phyloP scores from a whole-genome alignment of 2,888 invertebrate species.

The Synanthedon formicaeformis region DNA sequence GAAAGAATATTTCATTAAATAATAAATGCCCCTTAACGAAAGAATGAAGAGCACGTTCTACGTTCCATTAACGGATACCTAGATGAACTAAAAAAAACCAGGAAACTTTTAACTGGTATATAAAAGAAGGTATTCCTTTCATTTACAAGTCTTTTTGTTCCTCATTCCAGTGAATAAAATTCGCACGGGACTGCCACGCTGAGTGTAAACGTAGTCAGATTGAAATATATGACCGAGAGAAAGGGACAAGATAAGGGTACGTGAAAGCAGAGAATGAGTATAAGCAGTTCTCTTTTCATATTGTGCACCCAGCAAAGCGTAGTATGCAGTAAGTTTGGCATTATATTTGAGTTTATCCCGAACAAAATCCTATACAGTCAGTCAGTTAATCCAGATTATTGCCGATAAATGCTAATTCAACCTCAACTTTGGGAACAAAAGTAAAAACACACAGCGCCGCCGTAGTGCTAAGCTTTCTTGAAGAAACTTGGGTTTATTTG shows the following conservation, averaged over 20 bases:
- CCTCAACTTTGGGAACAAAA: conserved; percentile 37
- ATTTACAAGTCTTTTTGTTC: conserved; percentile 3
- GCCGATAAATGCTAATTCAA: conserved; percentile 54
- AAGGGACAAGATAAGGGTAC: conserved; percentile 21
- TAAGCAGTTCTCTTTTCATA: too few relatives aligned
- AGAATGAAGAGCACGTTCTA: background rate
- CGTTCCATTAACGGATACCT: background rate
- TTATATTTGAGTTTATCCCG: conserved; percentile 16
- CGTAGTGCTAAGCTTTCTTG: conserved; percentile 24
- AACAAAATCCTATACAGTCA: conserved; percentile 34
- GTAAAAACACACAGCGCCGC: conserved; percentile 32
- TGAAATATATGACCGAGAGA: conserved; percentile 3
- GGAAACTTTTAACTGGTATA: conserved; percentile 1
- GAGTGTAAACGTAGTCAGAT: background rate
- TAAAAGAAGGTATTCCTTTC: background rate
- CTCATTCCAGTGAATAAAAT: conserved; percentile 8
- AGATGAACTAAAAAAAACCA: background rate
- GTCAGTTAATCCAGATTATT: conserved; percentile 39
- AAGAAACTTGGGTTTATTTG: conserved; percentile 19
- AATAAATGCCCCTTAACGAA: background rate
- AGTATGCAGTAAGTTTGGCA: conserved; percentile 13
- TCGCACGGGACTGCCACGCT: conserved; percentile 1
- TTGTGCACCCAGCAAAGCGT: too few relatives aligned
- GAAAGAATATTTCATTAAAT: too few relatives aligned
- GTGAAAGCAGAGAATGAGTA: too few relatives aligned